A percentile compares a stretch with the other conserved stretches of the same genome.
phyloP scores from a whole-genome alignment of 2,797 vertebrate species.

The Todus mexicanus region DNA sequence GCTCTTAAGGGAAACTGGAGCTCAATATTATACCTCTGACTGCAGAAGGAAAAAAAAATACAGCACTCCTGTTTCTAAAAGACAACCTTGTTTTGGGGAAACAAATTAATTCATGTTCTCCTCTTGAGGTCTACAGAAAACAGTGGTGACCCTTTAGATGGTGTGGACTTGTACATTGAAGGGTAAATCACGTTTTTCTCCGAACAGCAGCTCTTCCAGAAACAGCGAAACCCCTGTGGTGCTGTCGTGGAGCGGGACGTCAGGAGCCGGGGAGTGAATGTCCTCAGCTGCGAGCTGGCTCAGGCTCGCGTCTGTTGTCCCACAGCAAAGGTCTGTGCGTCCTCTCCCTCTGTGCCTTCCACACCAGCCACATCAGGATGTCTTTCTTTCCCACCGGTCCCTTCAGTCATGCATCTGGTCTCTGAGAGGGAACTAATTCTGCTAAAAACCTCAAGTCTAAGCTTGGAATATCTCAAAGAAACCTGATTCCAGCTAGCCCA shows the following conservation, averaged over 20 bases:
- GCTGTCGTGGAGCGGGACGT: fast-evolving
- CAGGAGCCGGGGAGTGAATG: background rate
- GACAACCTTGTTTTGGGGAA: constrained; percentile 23
- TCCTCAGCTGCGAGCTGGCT: background rate
- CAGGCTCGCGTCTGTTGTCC: background rate
- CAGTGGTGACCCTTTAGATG: background rate
- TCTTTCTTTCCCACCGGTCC: background rate
- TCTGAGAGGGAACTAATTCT: background rate
- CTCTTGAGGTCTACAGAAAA: constrained; percentile 10
- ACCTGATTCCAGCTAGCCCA: background rate
- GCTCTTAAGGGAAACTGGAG: constrained; percentile 44
- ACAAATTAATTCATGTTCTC: constrained; percentile 49
- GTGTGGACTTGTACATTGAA: background rate
- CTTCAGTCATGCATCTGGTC: background rate
- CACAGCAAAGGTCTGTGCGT: background rate
- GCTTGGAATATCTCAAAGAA: background rate
- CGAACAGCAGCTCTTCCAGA: background rate
- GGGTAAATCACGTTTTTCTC: background rate
- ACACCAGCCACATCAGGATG: fast-evolving
- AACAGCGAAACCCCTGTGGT: fast-evolving
- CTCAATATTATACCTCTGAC: background rate
- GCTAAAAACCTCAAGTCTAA: background rate
- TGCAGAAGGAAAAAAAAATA: background rate
- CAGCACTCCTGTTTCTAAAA: constrained; percentile 20
- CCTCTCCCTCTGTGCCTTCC: background rate